Base-by-base conservation (phyloP, 2,113 vertebrate species). In the Centropus bengalensis region DNA sequence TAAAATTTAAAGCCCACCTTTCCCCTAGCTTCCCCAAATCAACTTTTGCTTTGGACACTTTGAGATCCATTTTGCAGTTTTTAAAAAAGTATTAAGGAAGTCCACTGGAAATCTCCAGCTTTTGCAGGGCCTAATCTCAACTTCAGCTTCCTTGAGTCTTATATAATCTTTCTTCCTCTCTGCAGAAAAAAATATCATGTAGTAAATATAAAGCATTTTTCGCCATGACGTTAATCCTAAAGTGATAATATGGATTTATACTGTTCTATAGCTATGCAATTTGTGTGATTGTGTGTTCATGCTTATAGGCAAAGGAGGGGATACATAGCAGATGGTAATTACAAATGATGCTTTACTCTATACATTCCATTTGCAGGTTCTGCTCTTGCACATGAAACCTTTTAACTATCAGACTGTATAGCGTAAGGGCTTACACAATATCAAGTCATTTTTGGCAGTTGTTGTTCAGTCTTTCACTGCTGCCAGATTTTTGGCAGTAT, bases 381-480 rank as follows among this genome's bases (percentile, higher is more conserved):
- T 83, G 30, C 42, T 92, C 56, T 88, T 93, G 88, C 67, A 80
- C 66, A 64, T 75, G 80, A 82, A 81, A 40, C 40, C 42, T 88
- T 68, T 96, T 32, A 71, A 14, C n/a, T 17, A 78, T 70, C 88
- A 91, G 82, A 88, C 73, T 87, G 73, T 82, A 96, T n/a, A 95
- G 86, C 81, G 71, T 79, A 94, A 96, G 76, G 76, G n/a, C 63
- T 96, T 95, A 86, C 90, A 89, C 87, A 94, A 97, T 94, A 95
- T 82, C 81, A 73, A 93, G 75, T 89, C 89, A 96, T 93, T 97
- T 97, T 96, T 94, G 96, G 94, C 96, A 96, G 91, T 83, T 91
- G 80, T 60, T 96, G 91, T 77, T 93, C 58, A 73, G 79, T 86
- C 94, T 96, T 92, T 88, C 83, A 82, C 89, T 1, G 18, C 82